Base-by-base conservation (phyloP, 2,113 vertebrate species). In the Numida meleagris region DNA sequence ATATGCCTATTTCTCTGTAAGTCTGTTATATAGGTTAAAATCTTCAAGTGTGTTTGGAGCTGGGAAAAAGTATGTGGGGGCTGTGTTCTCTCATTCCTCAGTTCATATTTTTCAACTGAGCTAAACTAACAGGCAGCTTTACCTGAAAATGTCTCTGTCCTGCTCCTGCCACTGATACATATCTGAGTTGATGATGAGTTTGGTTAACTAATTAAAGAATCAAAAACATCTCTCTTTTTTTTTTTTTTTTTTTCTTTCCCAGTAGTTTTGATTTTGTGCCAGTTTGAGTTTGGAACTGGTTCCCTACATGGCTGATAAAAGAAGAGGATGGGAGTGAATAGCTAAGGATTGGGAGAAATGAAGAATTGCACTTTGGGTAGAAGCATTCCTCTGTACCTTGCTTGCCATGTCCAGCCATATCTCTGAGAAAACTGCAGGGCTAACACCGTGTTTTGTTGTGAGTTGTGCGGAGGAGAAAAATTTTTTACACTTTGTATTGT, bases 101-200 rank as follows among this genome's bases (percentile, higher is more conserved):
- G 9, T 29, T 24, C 4, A 19, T 36, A 31, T 79, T 17, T 34
- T 24, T 29, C 53, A 53, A 4, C 38, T 24, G 24, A 51, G 14
- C n/a, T 58, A 51, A 67, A 13, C 24, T 48, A 34, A n/a, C 4
- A 24, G n/a, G 19, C 3, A 2, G 8, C 61, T 71, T 24, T 50
- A 34, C 20, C 45, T 88, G 45, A 66, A n/a, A 88, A 33, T 25
- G 9, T 24, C 43, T 86, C 24, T 55, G 38, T 73, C 16, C 15
- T 45, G 2, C 15, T 73, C 1, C 18, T 85, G 27, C 23, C 4
- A 1, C 16, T 25, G 29, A 15, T 43, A 43, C 0, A 0, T 40
- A 20, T 40, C 27, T 15, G 20, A 75, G 34, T 7, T 75, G 66
- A 38, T 61, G 12, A 18, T 65, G 73, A 86, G 29, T 43, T 12